Base-by-base conservation (phyloP, 2,888 invertebrate species). In the Autographa gamma region DNA sequence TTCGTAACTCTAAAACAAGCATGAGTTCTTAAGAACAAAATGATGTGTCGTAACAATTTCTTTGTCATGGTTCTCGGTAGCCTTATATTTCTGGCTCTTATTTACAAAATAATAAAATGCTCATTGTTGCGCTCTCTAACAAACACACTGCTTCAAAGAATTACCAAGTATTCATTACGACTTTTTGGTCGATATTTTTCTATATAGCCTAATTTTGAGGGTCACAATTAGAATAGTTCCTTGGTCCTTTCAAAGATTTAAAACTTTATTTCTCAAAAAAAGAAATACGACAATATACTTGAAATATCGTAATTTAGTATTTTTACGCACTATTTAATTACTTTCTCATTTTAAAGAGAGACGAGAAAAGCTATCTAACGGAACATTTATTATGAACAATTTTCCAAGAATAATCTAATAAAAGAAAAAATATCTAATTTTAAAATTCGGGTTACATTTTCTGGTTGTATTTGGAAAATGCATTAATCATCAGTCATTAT, bases 1-100 rank as follows among this genome's bases (percentile, higher is more conserved):
- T 74, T 74, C 66, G 63, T 61, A 79, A 80, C 56, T 63, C 48
- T 56, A 70, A 74, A 77, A 72, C 81, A 80, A 78, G 71, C 81
- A 60, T 71, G 73, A 63, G 38, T 78, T 73, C 83, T 73, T 69
- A 69, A 52, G 73, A 80, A 75, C 56, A 79, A 73, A 78, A 80
- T 74, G 63, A 67, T 69, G 63, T 81, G 79, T 79, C 78, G 85
- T 74, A 85, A 84, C 74, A 73, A 66, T 80, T 80, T 77, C 83
- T 86, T 87, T 87, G 87, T 88, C 72, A 78, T 38, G 43, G 32
- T 88, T 88, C 88, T 84, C 18, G 63, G 88, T 88, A 88, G 71
- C 63, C 56, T 54, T 73, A 68, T 56, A 62, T 18, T 77, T 71
- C 75, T 71, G 65, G 74, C 61, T 76, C 74, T 80, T 82, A 83